Percentiles rank a stretch among this genome's conserved stretches.
Conservation (phyloP, 2,888 invertebrate species). For the Plemyria rubiginata region DNA sequence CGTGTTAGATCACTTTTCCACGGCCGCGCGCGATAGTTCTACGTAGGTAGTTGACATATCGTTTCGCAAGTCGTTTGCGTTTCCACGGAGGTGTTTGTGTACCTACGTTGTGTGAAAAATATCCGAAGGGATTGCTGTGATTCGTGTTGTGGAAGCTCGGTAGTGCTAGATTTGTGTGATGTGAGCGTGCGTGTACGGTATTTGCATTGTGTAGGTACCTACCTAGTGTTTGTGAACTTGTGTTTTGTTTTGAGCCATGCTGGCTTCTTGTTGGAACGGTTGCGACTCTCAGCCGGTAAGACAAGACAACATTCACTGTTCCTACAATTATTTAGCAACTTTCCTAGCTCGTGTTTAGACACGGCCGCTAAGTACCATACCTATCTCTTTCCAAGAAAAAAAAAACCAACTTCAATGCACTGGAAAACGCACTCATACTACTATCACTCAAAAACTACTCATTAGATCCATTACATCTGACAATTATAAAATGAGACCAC, state of each 20-base stretch:
- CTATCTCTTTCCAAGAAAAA: no score
- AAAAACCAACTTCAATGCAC: no score
- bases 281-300: slow-evolving; percentile 54
- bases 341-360: neutral
- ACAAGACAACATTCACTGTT: slow-evolving; percentile 39
- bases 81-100: slow-evolving; percentile 74
- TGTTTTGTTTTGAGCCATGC: slow-evolving; percentile 60
- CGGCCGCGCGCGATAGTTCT: slow-evolving; percentile 56
- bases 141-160: slow-evolving; percentile 46
- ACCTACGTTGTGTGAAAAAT: slow-evolving; percentile 68
- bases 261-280: slow-evolving; percentile 48
- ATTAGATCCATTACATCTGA: no score
- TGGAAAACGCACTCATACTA: no score
- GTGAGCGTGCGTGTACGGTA: slow-evolving; percentile 45
- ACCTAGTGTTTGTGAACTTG: slow-evolving; percentile 54
- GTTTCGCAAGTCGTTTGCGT: slow-evolving; percentile 72
- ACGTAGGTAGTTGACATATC: slow-evolving; percentile 74
- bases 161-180: slow-evolving; percentile 53
- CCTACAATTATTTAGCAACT: neutral
- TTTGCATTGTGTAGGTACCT: slow-evolving; percentile 46
- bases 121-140: slow-evolving; percentile 54
- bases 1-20: slow-evolving; percentile 26
- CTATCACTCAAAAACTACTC: no score
- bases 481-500: no score
- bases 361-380: no score